Evolutionary conservation across 2,888 invertebrate species (phyloP).

Genomic region (Punctoribates punctum): DNA sequence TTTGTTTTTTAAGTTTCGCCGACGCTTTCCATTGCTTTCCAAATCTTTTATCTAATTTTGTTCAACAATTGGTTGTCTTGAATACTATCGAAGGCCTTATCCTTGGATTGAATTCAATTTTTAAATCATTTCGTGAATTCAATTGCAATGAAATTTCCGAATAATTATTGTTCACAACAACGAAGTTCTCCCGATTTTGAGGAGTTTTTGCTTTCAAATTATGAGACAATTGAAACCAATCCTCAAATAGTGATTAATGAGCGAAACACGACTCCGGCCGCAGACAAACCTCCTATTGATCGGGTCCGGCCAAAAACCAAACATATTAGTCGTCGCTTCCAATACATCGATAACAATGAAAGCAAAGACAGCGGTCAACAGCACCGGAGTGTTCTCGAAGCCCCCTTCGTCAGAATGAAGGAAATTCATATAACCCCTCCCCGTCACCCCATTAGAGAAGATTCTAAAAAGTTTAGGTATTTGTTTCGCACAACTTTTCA

Average conservation of each 20-base stretch:
- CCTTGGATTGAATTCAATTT: not conserved
- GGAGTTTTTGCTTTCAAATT: constrained; percentile 16
- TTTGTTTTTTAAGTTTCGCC: not conserved
- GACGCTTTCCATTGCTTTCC: not conserved
- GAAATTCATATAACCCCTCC: constrained; percentile 21
- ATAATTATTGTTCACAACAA: not conserved
- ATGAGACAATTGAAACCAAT: not conserved
- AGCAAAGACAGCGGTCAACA: not conserved
- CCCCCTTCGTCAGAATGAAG: constrained; percentile 11
- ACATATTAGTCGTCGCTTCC: not conserved
- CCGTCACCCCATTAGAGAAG: constrained; percentile 4
- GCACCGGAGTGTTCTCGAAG: not conserved
- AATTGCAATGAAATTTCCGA: constrained; percentile 31
- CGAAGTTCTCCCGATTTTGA: constrained; percentile 4
- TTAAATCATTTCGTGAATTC: not conserved
- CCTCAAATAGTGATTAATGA: not conserved
- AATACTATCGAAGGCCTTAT: not conserved
- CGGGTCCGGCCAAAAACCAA: not conserved
- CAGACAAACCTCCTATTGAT: not conserved
- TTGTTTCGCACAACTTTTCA: not conserved
- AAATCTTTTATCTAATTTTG: not conserved
- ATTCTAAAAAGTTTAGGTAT: constrained; percentile 26
- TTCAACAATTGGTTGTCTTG: not conserved
- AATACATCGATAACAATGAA: not conserved
- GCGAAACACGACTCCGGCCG: not conserved